A percentile compares a stretch with the other conserved stretches of the same genome.
Conservation (phyloP, 1,140 invertebrate genomes). For the Chelonus insularis region DNA sequence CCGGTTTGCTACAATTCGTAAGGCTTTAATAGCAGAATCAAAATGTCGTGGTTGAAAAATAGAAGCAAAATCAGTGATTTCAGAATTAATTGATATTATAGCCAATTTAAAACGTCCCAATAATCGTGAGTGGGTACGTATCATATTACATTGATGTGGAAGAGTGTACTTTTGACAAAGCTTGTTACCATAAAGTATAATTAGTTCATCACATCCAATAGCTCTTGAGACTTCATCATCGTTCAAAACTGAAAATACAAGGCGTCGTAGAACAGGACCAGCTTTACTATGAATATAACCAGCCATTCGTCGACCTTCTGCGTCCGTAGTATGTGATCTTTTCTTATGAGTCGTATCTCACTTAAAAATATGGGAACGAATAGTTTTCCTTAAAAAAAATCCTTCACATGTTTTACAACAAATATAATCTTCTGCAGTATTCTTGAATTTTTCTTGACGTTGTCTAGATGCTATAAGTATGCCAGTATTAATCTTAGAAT, state of each 20-base stretch:
- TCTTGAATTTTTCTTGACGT: slow-evolving; percentile 2
- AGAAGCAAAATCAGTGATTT: slow-evolving; percentile 21
- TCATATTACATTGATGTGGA: slow-evolving; percentile 28
- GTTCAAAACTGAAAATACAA: slow-evolving; percentile 28
- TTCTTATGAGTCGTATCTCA: slow-evolving; percentile 1
- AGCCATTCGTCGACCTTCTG: slow-evolving; percentile 7
- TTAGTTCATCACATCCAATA: slow-evolving; percentile 32
- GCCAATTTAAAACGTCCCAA: slow-evolving; percentile 27
- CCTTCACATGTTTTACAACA: slow-evolving; percentile 18
- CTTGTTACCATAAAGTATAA: slow-evolving; percentile 35
- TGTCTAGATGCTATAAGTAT: slow-evolving; percentile 21
- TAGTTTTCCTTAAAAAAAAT: slow-evolving; percentile 7
- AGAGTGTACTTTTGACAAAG: slow-evolving; percentile 29
- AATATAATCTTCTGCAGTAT: slow-evolving; percentile 19
- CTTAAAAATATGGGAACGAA: slow-evolving; percentile 1
- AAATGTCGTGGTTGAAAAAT: slow-evolving; percentile 24
- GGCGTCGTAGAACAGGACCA: slow-evolving; percentile 18
- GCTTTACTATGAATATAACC: slow-evolving; percentile 23
- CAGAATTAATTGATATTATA: slow-evolving; percentile 17
- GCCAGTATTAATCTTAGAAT: slow-evolving; percentile 22
- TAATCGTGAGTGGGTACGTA: slow-evolving; percentile 27
- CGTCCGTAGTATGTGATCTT: neutral
- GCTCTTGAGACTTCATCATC: slow-evolving; percentile 26
- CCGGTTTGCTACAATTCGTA: slow-evolving; percentile 21
- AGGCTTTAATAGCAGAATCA: slow-evolving; percentile 10